phyloP scores from a whole-genome alignment of 1,140 invertebrate species.

The Cyclargus thomasi region DNA sequence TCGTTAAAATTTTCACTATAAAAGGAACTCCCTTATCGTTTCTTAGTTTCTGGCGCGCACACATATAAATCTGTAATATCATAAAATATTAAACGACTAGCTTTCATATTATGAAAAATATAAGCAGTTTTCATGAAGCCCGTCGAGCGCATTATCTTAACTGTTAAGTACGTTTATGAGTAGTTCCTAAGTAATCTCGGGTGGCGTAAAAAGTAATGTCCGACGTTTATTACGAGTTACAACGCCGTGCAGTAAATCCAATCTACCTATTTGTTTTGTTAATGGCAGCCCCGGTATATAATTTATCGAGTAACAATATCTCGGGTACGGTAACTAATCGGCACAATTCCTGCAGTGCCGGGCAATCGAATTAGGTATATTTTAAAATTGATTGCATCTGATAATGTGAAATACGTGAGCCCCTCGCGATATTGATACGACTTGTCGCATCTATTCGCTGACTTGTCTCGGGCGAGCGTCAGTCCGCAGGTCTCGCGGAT shows the following conservation, averaged over 20 bases:
- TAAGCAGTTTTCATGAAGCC: no score
- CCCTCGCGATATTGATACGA: background rate
- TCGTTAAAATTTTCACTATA: no score
- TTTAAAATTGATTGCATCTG: slow-evolving; percentile 11
- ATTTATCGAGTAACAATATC: slow-evolving; percentile 4
- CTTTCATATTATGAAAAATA: no score
- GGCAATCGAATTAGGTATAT: background rate
- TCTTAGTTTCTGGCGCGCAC: no score
- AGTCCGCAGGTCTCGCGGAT: no score
- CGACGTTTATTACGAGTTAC: slow-evolving; percentile 6
- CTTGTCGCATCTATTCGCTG: background rate
- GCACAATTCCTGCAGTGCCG: background rate
- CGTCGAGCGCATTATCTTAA: no score
- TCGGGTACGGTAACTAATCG: background rate
- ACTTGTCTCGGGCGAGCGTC: background rate
- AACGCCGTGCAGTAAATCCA: slow-evolving; percentile 1
- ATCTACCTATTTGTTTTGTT: background rate
- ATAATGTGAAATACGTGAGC: slow-evolving; percentile 7
- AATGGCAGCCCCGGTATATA: background rate
- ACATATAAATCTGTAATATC: no score
- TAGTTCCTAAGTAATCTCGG: background rate
- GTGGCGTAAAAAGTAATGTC: slow-evolving; percentile 8
- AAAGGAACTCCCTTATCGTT: no score
- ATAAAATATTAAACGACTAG: no score
- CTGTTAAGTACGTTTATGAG: background rate